Conservation (phyloP, 2,888 invertebrate species). For the Rhamnusium bicolor region DNA sequence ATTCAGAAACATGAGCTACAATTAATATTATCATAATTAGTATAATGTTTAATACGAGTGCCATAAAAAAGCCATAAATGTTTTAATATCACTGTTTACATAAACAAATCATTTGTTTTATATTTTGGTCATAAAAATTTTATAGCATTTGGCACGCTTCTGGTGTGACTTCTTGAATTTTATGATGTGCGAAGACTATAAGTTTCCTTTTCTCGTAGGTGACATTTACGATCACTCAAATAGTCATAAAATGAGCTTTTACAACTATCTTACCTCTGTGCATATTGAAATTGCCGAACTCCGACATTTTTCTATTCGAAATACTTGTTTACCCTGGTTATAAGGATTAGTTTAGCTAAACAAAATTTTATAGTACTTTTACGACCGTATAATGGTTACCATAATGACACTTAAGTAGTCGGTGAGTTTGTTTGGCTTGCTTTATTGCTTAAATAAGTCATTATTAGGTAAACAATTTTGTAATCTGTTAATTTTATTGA, state of each 20-base stretch:
- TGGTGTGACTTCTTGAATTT: constrained; percentile 57
- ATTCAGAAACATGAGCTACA: neutral
- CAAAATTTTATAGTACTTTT: constrained; percentile 69
- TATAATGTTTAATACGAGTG: constrained; percentile 21
- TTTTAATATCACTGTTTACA: constrained; percentile 58
- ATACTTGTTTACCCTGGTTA: constrained; percentile 48
- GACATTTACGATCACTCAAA: constrained; percentile 77
- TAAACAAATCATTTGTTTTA: constrained; percentile 62
- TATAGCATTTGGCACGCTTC: constrained; percentile 62
- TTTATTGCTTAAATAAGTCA: constrained; percentile 60
- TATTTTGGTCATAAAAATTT: constrained; percentile 62
- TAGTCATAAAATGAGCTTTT: constrained; percentile 75
- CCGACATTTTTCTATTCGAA: constrained; percentile 34
- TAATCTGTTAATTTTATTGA: constrained; percentile 56
- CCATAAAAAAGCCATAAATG: constrained; percentile 51
- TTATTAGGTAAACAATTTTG: constrained; percentile 55
- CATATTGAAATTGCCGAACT: constrained; percentile 60
- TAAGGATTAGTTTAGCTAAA: constrained; percentile 62
- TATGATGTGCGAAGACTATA: constrained; percentile 65
- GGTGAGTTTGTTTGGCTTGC: constrained; percentile 54
- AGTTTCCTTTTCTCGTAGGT: constrained; percentile 66
- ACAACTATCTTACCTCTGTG: constrained; percentile 69
- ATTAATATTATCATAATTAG: constrained; percentile 33
- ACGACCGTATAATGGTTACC: constrained; percentile 68
- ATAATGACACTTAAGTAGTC: constrained; percentile 66